Evolutionary conservation across 2,888 invertebrate species (phyloP).

Genomic region (Diplazon laetatorius): DNA sequence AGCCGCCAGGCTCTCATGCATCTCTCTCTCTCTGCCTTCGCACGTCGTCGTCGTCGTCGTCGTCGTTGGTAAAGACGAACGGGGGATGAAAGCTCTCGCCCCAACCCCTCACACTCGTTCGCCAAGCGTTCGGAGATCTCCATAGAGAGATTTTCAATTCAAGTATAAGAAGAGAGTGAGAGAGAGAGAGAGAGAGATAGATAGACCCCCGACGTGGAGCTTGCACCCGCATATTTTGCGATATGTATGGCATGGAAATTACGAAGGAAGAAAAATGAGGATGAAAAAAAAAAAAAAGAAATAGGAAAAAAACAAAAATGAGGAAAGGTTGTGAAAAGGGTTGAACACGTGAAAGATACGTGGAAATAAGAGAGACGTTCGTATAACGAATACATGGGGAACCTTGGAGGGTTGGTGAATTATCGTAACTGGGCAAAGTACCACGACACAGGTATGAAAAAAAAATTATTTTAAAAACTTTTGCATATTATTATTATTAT

Average conservation of each 20-base stretch:
- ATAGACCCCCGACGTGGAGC: too few relatives aligned
- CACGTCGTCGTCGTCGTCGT: slow-evolving; percentile 43
- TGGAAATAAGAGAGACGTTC: slow-evolving; percentile 24
- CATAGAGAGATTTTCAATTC: slow-evolving; percentile 79
- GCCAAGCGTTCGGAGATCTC: slow-evolving; percentile 58
- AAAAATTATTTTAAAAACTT: background rate
- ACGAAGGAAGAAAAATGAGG: slow-evolving; percentile 74
- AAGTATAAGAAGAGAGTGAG: slow-evolving; percentile 76
- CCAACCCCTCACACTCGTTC: slow-evolving; percentile 44
- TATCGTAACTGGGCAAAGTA: slow-evolving; percentile 30
- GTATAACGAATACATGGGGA: background rate
- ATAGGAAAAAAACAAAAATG: too few relatives aligned
- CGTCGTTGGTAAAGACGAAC: slow-evolving; percentile 15
- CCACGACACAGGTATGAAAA: slow-evolving; percentile 36
- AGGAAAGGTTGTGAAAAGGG: background rate
- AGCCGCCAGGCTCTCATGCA: slow-evolving; percentile 75
- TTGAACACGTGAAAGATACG: slow-evolving; percentile 18
- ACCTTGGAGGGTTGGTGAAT: too few relatives aligned
- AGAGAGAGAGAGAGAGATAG: too few relatives aligned
- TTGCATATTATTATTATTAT: background rate
- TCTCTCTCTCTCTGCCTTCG: slow-evolving; percentile 66
- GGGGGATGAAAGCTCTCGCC: slow-evolving; percentile 31
- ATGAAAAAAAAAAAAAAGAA: too few relatives aligned
- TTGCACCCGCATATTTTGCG: slow-evolving; percentile 20
- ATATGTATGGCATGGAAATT: slow-evolving; percentile 62